phyloP scores from a whole-genome alignment of 2,888 invertebrate species.

The Drosophila buzzatii region DNA sequence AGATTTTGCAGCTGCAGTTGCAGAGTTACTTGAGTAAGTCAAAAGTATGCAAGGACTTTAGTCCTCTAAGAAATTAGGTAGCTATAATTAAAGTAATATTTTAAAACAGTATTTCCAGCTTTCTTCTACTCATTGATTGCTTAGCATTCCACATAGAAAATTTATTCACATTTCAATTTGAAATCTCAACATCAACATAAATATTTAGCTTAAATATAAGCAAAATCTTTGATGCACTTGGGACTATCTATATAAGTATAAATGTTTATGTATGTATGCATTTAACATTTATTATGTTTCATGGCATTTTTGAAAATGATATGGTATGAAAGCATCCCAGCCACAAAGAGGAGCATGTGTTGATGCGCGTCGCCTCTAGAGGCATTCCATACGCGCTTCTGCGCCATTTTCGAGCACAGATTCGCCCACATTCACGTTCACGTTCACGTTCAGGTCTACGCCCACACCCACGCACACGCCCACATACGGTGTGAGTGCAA shows the following conservation, averaged over 20 bases:
- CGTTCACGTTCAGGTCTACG: neutral
- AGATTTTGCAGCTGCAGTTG: neutral
- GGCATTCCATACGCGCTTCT: conserved; percentile 34
- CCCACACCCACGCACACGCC: too few relatives aligned
- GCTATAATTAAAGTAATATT: too few relatives aligned
- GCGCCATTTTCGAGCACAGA: conserved; percentile 30
- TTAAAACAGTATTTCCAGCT: too few relatives aligned
- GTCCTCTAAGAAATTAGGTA: neutral
- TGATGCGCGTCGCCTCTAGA: conserved; percentile 28
- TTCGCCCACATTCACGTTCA: neutral
- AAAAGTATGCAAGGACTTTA: neutral
- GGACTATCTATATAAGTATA: neutral
- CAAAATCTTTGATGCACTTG: neutral
- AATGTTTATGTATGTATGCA: neutral
- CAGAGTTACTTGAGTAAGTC: neutral
- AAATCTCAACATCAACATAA: neutral
- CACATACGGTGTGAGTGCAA: conserved; percentile 27
- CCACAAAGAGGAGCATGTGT: conserved; percentile 26
- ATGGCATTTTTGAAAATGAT: conserved; percentile 2
- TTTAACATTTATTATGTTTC: neutral
- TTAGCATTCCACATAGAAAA: neutral
- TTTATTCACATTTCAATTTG: neutral
- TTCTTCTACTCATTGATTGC: too few relatives aligned
- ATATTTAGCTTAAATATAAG: neutral
- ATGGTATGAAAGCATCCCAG: conserved; percentile 15